Conservation (phyloP, 2,888 invertebrate genomes). For the Hypolimnas misippus region DNA sequence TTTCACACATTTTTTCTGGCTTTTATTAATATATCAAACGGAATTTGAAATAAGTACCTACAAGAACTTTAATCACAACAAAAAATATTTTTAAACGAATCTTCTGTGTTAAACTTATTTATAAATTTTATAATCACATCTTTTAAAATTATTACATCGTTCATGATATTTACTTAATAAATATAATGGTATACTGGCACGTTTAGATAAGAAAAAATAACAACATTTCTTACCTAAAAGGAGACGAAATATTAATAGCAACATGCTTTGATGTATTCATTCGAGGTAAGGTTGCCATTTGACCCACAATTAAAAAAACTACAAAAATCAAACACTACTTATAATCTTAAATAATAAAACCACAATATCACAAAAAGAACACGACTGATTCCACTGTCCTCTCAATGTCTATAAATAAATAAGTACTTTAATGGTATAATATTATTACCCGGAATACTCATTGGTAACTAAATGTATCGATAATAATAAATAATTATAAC, state of each 20-base stretch:
- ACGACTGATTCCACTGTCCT: slow-evolving; percentile 48
- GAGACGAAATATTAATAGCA: slow-evolving; percentile 59
- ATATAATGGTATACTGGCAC: too few relatives aligned
- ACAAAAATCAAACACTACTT: slow-evolving; percentile 24
- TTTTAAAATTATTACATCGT: too few relatives aligned
- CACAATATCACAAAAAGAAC: slow-evolving; percentile 42
- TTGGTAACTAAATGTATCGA: neutral
- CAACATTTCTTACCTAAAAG: slow-evolving; percentile 74
- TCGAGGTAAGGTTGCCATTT: slow-evolving; percentile 78
- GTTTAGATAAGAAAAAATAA: too few relatives aligned
- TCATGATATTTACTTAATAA: too few relatives aligned
- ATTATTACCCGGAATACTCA: neutral
- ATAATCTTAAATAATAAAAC: slow-evolving; percentile 33
- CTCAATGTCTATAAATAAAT: slow-evolving; percentile 45
- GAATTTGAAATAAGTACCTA: too few relatives aligned
- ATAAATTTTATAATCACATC: too few relatives aligned
- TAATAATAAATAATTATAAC: slow-evolving; percentile 8
- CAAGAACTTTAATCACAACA: too few relatives aligned
- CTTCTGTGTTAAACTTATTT: too few relatives aligned
- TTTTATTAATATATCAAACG: too few relatives aligned
- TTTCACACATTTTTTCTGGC: too few relatives aligned
- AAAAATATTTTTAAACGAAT: too few relatives aligned
- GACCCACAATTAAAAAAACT: slow-evolving; percentile 14
- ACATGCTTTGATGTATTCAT: slow-evolving; percentile 71
- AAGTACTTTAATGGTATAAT: slow-evolving; percentile 23